Evolutionary conservation across 2,888 invertebrate species (phyloP).

Genomic region (Xiphydria camelus): DNA sequence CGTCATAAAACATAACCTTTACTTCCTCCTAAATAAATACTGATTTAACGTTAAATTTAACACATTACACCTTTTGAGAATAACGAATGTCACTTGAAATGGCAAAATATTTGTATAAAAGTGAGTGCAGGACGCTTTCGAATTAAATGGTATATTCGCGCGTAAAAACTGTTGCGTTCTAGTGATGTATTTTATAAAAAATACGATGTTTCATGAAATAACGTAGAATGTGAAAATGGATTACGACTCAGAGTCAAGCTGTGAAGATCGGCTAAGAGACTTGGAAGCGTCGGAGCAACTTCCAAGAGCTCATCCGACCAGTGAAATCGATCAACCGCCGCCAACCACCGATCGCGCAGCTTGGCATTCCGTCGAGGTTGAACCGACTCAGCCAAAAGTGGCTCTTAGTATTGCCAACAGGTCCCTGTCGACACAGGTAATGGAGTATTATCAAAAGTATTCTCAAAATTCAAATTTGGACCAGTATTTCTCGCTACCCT

Average conservation of each 20-base stretch:
- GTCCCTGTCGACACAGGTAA: slow-evolving; percentile 48
- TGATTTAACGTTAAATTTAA: not conserved
- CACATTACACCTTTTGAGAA: no score
- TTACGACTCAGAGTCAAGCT: slow-evolving; percentile 47
- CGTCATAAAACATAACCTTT: not conserved
- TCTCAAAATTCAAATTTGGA: slow-evolving; percentile 69
- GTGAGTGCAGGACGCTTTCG: no score
- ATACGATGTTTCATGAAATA: not conserved
- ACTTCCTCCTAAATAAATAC: not conserved
- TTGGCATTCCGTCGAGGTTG: slow-evolving; percentile 23
- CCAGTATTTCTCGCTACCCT: slow-evolving; percentile 64
- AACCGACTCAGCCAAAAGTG: slow-evolving; percentile 9
- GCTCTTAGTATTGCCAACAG: slow-evolving; percentile 23
- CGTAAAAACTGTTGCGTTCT: not conserved
- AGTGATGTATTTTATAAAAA: not conserved
- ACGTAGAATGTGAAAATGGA: slow-evolving; percentile 36
- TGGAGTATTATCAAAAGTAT: slow-evolving; percentile 73
- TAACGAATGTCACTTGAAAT: no score
- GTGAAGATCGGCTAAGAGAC: slow-evolving; percentile 38
- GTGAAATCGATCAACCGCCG: not conserved
- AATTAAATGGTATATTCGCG: not conserved
- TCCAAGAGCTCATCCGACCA: not conserved
- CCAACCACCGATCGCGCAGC: slow-evolving; percentile 12
- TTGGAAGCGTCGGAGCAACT: slow-evolving; percentile 28
- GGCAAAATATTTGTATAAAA: no score